Base-by-base conservation (phyloP, 1,140 invertebrate species). In the Polyergus mexicanus region DNA sequence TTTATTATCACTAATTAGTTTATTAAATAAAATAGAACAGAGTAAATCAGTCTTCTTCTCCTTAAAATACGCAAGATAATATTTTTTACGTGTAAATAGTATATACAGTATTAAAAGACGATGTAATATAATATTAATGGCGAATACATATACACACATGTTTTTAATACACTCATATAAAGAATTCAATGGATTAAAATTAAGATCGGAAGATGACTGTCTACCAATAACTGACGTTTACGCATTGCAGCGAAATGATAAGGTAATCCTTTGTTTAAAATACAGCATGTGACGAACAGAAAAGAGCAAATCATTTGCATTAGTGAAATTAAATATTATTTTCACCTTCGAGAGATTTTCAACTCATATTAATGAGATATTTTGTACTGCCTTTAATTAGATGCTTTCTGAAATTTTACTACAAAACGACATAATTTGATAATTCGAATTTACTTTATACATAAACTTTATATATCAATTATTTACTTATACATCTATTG, bases 231-330 rank as follows among this genome's bases (percentile, higher is more conserved):
- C 5, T 32, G 3, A 76, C 13, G n/a, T 22, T 77, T 10, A 25
- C 4, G 2, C 25, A 44, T 1, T 41, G n/a, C 41, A 62, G 22
- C 2, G 13, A 65, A 41, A 65, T 32, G 58, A 77, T 77, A 77
- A 77, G 3, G 19, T 77, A 65, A 77, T 77, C 58, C 7, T n/a
- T 77, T 65, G 60, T 65, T 77, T 65, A n/a, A 1, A 5, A 41
- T 22, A 13, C 7, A 16, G 5, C 0, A 22, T 3, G 11, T 6
- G 19, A 63, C 10, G 65, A 32, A 65, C 13, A 16, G 19, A 65
- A 77, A 65, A 28, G 7, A 65, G 3, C 10, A 47, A 63, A 19
- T 38, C n/a, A 77, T 19, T 63, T 25, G 3, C 38, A 25, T 32
- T 32, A 54, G 13, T 1, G 16, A 63, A 7, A 63, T 28, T 51